These are phyloP conservation scores for Sitobion miscanthi DNA, from an alignment of 1,140 invertebrate genomes.

Conservation along the genomic window DNA sequence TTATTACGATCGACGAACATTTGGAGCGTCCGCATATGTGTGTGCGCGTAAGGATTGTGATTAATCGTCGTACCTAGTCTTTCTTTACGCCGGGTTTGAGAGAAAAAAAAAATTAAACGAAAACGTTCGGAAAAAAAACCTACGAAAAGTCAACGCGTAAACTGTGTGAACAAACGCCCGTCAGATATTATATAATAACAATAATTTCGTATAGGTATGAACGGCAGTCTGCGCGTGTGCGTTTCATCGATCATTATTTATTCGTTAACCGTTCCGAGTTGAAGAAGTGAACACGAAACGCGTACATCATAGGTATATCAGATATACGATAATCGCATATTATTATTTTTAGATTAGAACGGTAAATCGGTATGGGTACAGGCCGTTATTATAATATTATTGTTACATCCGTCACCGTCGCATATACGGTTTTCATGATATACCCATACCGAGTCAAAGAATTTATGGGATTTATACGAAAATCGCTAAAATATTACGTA, in stretches of 20 bases:
- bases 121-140: neutral
- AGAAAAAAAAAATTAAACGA: neutral
- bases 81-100: neutral
- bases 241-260: constrained; percentile 37
- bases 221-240: neutral
- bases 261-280: constrained; percentile 7
- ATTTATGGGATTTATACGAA: neutral
- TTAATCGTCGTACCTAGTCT: neutral
- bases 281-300: neutral
- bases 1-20: neutral
- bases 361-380: neutral
- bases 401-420: neutral
- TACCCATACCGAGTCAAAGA: no score
- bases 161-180: constrained; percentile 4
- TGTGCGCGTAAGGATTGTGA: neutral
- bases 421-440: neutral
- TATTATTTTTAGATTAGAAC: constrained; percentile 45
- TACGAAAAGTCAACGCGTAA: neutral
- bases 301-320: neutral
- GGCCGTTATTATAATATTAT: neutral
- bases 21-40: neutral
- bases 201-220: neutral
- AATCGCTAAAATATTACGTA: neutral
- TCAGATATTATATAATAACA: neutral
- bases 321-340: constrained; percentile 22